Base-by-base conservation (phyloP, 1,140 invertebrate species). In the Oryctes rhinoceros region DNA sequence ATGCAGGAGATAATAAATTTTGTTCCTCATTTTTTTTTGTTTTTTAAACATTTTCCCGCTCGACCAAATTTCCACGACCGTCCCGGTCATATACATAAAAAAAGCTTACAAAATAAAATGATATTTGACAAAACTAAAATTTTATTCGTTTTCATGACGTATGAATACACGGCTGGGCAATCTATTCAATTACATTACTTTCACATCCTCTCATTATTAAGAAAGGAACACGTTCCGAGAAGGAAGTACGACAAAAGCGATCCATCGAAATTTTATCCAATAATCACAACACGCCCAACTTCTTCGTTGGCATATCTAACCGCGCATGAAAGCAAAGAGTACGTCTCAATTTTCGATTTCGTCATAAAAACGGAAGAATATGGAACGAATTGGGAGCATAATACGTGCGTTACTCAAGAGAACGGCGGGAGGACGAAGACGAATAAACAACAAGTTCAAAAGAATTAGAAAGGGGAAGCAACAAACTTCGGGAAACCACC, bases 401-500 rank as follows among this genome's bases (percentile, higher is more conserved):
- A 79, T 75, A 74, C 24, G 5, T n/a, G n/a, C n/a, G 65, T 71
- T 49, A 49, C 71, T 71, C 48, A 37, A 79, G 53, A 65, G 39
- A 20, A 71, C 6, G 65, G 24, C 30, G 18, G 3, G 20, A 24
- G 18, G 11, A 24, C 24, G 65, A 37, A 15, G 44, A 35, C 24
- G 65, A 24, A 13, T 39, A 65, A 47, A 74, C 24, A 49, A 71
- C 53, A 24, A 71, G 44, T n/a, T n/a, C n/a, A n/a, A 79, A 71
- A n/a, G 20, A 77, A 30, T 18, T 1, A 37, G 65, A 47, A 47
- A 75, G 65, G 65, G 44, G 47, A 74, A 65, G 47, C 62, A 79
- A 77, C 44, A 77, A 35, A 44, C 78, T 59, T 74, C 24, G 71
- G 71, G 71, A 74, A 79, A 44, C 37, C 65, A 71, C 62, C 78